Evolutionary conservation across 1,140 invertebrate species (phyloP).

Genomic region (Rhagoletis pomonella): DNA sequence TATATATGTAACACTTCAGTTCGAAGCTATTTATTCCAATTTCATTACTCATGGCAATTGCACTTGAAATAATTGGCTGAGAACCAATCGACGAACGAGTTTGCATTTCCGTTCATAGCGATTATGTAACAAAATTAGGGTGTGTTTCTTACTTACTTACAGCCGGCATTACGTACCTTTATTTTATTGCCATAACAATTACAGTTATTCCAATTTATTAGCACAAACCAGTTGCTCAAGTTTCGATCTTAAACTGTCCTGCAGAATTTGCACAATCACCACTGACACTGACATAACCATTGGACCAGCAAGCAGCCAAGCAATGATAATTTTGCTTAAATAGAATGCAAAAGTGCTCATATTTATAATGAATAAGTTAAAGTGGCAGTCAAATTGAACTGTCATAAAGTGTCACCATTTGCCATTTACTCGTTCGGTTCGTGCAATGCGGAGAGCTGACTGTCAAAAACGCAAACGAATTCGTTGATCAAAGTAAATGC

Average conservation of each 20-base stretch:
- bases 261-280: constrained; percentile 17
- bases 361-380: constrained; percentile 43
- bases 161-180: constrained; percentile 11
- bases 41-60: neutral
- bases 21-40: neutral
- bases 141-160: neutral
- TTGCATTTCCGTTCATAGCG: constrained; percentile 38
- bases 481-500: constrained; percentile 34
- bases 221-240: constrained; percentile 27
- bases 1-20: too few species aligned
- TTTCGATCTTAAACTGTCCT: neutral
- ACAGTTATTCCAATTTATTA: constrained; percentile 43
- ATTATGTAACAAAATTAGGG: constrained; percentile 38
- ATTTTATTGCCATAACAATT: constrained; percentile 47
- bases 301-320: neutral
- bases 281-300: constrained; percentile 25
- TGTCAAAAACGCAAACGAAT: constrained; percentile 41
- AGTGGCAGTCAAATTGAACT: constrained; percentile 44
- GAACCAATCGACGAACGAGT: constrained; percentile 9
- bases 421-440: constrained; percentile 13
- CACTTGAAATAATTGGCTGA: constrained; percentile 34
- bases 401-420: constrained; percentile 43
- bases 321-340: neutral
- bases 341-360: neutral
- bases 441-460: neutral